Evolutionary conservation across 2,888 invertebrate species (phyloP).

Genomic region (Agriopis aurantiaria): DNA sequence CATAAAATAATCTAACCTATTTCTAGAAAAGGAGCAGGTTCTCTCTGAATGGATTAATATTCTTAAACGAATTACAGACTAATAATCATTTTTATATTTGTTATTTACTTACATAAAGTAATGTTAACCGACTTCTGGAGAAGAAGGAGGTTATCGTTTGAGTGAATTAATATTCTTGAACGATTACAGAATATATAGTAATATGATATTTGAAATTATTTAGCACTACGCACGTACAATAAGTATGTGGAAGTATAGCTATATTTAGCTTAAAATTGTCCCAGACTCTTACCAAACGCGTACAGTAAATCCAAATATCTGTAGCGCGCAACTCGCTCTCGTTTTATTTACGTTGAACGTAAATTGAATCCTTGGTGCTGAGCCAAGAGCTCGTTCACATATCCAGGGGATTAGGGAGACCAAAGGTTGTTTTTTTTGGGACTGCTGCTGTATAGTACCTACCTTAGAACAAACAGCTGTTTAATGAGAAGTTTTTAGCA

Average conservation of each 20-base stretch:
- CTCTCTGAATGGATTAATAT: too few species aligned
- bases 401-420: slow-evolving; percentile 48
- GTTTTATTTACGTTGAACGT: slow-evolving; percentile 81
- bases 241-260: neutral
- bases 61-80: too few species aligned
- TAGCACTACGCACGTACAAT: neutral
- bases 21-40: too few species aligned
- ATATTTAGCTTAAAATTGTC: slow-evolving; percentile 35
- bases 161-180: too few species aligned
- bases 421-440: slow-evolving; percentile 1
- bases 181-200: too few species aligned
- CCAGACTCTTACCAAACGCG: slow-evolving; percentile 35
- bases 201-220: too few species aligned
- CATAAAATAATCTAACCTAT: too few species aligned
- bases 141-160: too few species aligned
- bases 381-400: slow-evolving; percentile 74
- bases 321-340: slow-evolving; percentile 52
- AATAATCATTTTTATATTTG: too few species aligned
- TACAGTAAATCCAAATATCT: slow-evolving; percentile 46
- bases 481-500: too few species aligned
- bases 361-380: slow-evolving; percentile 83
- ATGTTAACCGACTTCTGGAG: too few species aligned
- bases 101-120: too few species aligned
- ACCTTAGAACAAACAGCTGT: neutral
- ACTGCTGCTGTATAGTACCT: neutral